These are phyloP conservation scores for Morus bassanus DNA, from an alignment of 2,797 vertebrate genomes.

Conservation along the genomic window DNA sequence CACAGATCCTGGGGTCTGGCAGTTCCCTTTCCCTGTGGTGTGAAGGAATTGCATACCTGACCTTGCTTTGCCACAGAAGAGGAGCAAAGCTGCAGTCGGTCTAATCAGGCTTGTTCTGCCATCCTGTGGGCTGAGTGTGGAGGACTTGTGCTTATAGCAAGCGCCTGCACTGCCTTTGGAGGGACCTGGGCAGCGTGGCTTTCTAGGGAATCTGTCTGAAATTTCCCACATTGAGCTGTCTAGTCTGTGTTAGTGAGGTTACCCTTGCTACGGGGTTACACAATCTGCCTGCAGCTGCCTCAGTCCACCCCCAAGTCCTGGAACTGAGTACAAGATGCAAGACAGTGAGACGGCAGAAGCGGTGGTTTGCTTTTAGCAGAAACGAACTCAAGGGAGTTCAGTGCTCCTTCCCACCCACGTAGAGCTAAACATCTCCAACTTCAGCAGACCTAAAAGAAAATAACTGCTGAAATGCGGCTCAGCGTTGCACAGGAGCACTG, in stretches of 20 bases:
- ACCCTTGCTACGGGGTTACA: neutral
- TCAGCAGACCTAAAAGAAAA: neutral
- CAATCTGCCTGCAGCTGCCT: neutral
- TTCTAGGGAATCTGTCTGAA: neutral
- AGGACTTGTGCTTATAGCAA: neutral
- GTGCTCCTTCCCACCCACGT: neutral
- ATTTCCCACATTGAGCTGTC: neutral
- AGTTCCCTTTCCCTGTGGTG: neutral
- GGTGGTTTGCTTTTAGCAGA: neutral
- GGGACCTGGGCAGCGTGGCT: neutral
- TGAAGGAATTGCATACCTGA: neutral
- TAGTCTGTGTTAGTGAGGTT: neutral
- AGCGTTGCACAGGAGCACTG: neutral
- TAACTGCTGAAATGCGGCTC: neutral
- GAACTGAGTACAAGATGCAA: fast-evolving
- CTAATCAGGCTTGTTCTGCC: neutral
- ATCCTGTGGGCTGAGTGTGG: neutral
- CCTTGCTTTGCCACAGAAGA: neutral
- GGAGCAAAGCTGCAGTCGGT: neutral
- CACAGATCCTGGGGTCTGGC: neutral
- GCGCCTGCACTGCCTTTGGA: neutral
- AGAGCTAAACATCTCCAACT: neutral
- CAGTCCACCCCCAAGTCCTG: neutral
- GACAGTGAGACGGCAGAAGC: neutral
- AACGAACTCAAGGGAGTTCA: neutral